A percentile compares a stretch with the other conserved stretches of the same genome.
Conservation (phyloP, 1,140 invertebrate species). For the Nasonia vitripennis region DNA sequence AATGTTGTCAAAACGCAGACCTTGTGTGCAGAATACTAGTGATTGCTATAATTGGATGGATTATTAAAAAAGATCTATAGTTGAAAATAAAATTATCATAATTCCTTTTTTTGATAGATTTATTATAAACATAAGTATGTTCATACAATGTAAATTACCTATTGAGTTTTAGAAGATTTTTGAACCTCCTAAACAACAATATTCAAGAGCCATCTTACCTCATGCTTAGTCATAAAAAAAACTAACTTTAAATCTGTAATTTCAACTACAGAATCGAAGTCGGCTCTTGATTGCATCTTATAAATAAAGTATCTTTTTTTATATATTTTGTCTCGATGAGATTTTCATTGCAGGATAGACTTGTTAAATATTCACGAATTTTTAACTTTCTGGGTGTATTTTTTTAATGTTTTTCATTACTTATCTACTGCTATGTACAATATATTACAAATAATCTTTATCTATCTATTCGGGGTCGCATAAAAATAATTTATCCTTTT, state of each 20-base stretch:
- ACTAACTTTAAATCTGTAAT: slow-evolving; percentile 29
- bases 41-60: slow-evolving; percentile 11
- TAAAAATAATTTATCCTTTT: slow-evolving; percentile 64
- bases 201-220: slow-evolving; percentile 38
- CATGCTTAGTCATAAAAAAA: slow-evolving; percentile 34
- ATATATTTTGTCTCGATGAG: slow-evolving; percentile 34
- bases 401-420: slow-evolving; percentile 48
- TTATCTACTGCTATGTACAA: slow-evolving; percentile 71
- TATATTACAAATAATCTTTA: slow-evolving; percentile 72
- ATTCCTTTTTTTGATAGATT: slow-evolving; percentile 59
- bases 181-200: slow-evolving; percentile 39
- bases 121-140: slow-evolving; percentile 70
- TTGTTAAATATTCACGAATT: slow-evolving; percentile 36
- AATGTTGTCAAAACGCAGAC: slow-evolving; percentile 37
- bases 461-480: slow-evolving; percentile 57
- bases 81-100: slow-evolving; percentile 10
- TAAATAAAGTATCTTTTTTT: slow-evolving; percentile 42
- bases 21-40: background rate
- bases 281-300: slow-evolving; percentile 34
- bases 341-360: slow-evolving; percentile 36
- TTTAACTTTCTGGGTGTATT: slow-evolving; percentile 45
- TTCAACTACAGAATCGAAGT: slow-evolving; percentile 44
- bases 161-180: slow-evolving; percentile 52
- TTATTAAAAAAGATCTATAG: slow-evolving; percentile 21
- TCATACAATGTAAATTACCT: slow-evolving; percentile 66